A percentile compares a stretch with the other conserved stretches of the same genome.
These are phyloP conservation scores for Illadopsis cleaveri DNA, from an alignment of 2,113 vertebrate genomes.

Conservation along the genomic window DNA sequence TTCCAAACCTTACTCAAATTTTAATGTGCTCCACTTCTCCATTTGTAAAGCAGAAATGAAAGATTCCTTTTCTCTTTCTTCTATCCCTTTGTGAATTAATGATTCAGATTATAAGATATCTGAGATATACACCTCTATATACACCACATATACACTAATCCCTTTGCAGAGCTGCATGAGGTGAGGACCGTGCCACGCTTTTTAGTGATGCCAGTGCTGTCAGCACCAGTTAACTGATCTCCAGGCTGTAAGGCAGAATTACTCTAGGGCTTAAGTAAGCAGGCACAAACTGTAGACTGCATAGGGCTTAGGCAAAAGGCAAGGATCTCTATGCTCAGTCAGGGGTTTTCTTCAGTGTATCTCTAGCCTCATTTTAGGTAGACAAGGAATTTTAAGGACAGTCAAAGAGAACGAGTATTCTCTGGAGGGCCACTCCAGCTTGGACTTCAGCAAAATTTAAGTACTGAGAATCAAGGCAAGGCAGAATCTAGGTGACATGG, in stretches of 20 bases:
- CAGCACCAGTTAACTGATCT: not conserved
- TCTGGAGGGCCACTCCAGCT: not conserved
- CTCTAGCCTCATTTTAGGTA: not conserved
- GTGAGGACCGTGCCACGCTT: fast-evolving
- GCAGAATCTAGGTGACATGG: not conserved
- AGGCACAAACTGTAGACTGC: not conserved
- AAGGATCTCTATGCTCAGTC: not conserved
- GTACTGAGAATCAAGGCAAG: not conserved
- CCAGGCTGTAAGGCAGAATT: not conserved
- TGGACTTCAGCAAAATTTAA: not conserved
- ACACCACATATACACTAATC: not conserved
- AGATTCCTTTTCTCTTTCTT: not conserved
- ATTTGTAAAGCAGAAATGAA: not conserved
- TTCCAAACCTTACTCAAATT: not conserved
- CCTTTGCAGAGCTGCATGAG: not conserved
- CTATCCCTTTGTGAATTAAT: not conserved
- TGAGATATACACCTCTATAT: not conserved
- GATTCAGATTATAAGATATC: not conserved
- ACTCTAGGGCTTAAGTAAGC: not conserved
- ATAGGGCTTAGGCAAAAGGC: not conserved
- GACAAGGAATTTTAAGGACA: not conserved
- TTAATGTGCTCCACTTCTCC: not conserved
- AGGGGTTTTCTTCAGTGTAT: not conserved
- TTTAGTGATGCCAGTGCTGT: not conserved
- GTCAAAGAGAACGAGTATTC: not conserved